phyloP scores from a whole-genome alignment of 2,888 invertebrate species.

The Drosophila kanekoi region DNA sequence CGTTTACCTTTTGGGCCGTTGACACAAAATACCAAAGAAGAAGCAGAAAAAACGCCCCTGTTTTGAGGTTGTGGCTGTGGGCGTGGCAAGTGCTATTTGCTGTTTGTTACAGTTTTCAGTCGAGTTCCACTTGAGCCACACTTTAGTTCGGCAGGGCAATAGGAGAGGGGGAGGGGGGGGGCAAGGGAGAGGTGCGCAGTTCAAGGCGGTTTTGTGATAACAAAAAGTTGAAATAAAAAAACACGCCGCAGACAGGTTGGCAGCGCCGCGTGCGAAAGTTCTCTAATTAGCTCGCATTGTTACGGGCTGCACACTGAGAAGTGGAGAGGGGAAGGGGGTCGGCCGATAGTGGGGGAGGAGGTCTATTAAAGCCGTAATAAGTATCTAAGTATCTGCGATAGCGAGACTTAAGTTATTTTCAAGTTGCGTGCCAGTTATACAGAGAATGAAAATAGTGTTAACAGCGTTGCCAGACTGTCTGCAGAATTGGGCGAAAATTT shows the following conservation, averaged over 20 bases:
- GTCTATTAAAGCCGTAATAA: constrained; percentile 1
- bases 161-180: not conserved
- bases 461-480: constrained; percentile 46
- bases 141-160: constrained; percentile 41
- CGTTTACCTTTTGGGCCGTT: constrained; percentile 76
- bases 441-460: constrained; percentile 17
- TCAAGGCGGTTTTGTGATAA: constrained; percentile 73
- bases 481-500: not conserved
- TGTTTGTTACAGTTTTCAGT: constrained; percentile 7
- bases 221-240: constrained; percentile 9
- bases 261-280: constrained; percentile 25
- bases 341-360: not conserved
- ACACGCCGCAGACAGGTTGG: constrained; percentile 29
- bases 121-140: constrained; percentile 37
- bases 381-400: constrained; percentile 14
- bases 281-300: constrained; percentile 42
- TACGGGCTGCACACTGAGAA: not conserved
- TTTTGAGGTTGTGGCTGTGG: not conserved
- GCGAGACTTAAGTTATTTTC: constrained; percentile 17
- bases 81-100: constrained; percentile 26
- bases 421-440: constrained; percentile 39
- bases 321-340: not conserved
- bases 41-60: not conserved
- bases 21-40: constrained; percentile 51
- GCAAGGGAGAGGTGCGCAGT: constrained; percentile 24